Evolutionary conservation across 92 coral and sea anemone genomes (phyloP).

Genomic region (Micromussa lordhowensis): DNA sequence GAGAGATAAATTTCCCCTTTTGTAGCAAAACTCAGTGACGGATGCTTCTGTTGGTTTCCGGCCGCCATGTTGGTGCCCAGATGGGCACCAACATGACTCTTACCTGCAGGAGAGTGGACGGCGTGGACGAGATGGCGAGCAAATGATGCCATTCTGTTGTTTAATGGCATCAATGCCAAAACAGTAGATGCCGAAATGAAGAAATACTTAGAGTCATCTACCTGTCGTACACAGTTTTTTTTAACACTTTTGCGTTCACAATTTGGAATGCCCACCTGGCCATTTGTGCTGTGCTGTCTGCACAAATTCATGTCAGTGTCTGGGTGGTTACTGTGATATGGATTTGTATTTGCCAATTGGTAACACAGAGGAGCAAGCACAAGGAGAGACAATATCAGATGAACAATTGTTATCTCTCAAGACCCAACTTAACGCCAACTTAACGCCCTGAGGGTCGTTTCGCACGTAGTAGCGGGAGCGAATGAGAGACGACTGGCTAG

Average conservation of each 20-base stretch:
- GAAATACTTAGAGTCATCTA: constrained; percentile 37
- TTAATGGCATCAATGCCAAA: constrained; percentile 40
- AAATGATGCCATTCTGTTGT: constrained; percentile 41
- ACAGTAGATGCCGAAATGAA: constrained; percentile 59
- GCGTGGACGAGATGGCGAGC: constrained; percentile 55
- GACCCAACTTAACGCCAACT: constrained; percentile 33
- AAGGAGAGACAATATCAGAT: neutral
- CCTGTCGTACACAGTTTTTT: constrained; percentile 36
- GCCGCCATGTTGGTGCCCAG: too few relatives aligned
- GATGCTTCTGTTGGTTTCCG: too few relatives aligned
- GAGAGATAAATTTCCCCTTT: too few relatives aligned
- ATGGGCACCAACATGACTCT: too few relatives aligned
- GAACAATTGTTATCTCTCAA: neutral
- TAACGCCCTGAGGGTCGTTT: neutral
- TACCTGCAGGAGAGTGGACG: constrained; percentile 27
- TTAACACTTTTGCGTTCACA: constrained; percentile 26
- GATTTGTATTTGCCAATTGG: constrained; percentile 17
- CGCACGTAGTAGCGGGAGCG: too few relatives aligned
- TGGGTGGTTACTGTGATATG: constrained; percentile 46
- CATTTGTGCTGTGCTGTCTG: constrained; percentile 48
- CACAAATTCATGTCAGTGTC: constrained; percentile 41
- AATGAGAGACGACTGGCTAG: too few relatives aligned
- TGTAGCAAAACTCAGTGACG: too few relatives aligned
- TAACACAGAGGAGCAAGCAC: neutral
- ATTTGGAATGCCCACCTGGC: constrained; percentile 32